Conservation (phyloP, 2,888 invertebrate species). For the Aleiodes testaceus region DNA sequence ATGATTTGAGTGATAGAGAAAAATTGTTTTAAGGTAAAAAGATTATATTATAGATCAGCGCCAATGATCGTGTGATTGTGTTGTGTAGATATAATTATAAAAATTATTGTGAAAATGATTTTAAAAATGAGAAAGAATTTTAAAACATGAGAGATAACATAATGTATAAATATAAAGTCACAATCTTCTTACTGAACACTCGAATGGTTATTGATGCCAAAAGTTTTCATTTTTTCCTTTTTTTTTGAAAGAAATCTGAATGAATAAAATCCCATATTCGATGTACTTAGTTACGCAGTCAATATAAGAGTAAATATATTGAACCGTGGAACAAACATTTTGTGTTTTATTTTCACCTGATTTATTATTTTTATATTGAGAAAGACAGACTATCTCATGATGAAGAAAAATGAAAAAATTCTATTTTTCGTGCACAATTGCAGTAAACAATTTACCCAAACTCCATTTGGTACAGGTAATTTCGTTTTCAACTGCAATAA, state of each 20-base stretch:
- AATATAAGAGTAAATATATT: constrained; percentile 67
- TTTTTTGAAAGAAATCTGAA: neutral
- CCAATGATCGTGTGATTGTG: constrained; percentile 29
- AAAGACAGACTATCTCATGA: too few species aligned
- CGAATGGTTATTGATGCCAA: neutral
- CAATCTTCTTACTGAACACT: constrained; percentile 1
- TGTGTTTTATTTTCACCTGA: neutral
- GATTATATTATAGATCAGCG: constrained; percentile 35
- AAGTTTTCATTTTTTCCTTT: neutral
- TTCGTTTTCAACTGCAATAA: neutral
- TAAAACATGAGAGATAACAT: neutral
- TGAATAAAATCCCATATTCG: constrained; percentile 64
- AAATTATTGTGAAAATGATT: neutral
- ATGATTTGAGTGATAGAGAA: constrained; percentile 23
- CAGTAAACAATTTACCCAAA: neutral
- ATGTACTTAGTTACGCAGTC: constrained; percentile 71
- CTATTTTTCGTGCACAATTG: constrained; percentile 17
- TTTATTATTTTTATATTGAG: constrained; percentile 2
- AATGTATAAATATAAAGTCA: neutral
- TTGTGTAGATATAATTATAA: constrained; percentile 36
- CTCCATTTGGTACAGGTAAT: neutral
- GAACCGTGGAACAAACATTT: constrained; percentile 53
- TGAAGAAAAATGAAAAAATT: too few species aligned
- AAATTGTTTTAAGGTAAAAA: constrained; percentile 19
- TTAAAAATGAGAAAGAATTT: neutral